These are phyloP conservation scores for Zeus faber DNA, from an alignment of 2,113 vertebrate species.

Conservation along the genomic window DNA sequence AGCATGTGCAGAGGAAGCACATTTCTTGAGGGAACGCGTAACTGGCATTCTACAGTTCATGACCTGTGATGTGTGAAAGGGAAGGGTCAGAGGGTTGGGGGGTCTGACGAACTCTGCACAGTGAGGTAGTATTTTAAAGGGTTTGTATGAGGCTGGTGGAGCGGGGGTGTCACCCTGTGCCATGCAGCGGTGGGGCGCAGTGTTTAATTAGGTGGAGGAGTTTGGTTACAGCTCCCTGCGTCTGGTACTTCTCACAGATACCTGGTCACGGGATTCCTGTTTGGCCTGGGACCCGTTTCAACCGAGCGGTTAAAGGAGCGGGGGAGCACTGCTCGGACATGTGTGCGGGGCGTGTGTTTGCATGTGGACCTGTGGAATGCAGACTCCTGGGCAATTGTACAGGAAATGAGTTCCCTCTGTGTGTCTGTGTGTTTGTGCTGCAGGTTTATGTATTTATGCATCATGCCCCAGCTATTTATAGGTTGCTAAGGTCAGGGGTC, in stretches of 20 bases:
- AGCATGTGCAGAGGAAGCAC: no score
- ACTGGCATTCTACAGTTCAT: neutral
- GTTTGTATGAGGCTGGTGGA: no score
- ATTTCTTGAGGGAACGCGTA: no score
- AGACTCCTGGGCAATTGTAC: slow-evolving; percentile 23
- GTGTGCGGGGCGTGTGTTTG: slow-evolving; percentile 5
- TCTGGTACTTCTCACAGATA: slow-evolving; percentile 12
- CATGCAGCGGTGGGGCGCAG: no score
- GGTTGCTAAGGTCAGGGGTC: slow-evolving; percentile 63
- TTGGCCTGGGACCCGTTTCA: no score
- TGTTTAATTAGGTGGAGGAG: no score
- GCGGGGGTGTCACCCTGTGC: no score
- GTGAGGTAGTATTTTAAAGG: neutral
- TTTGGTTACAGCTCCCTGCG: slow-evolving; percentile 1
- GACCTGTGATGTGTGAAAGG: slow-evolving; percentile 8
- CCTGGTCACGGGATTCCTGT: neutral
- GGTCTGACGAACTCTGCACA: neutral
- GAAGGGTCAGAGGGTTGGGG: neutral
- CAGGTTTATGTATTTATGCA: slow-evolving; percentile 37
- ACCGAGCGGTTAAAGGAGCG: neutral
- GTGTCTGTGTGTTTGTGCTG: slow-evolving; percentile 17
- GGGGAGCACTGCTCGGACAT: neutral
- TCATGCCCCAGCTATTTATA: slow-evolving; percentile 78
- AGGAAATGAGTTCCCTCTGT: slow-evolving; percentile 32
- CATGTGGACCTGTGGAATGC: slow-evolving; percentile 12